Percentiles rank a stretch among this genome's conserved stretches.
phyloP scores from a whole-genome alignment of 2,888 invertebrate genomes.

The Hypsopygia costalis region DNA sequence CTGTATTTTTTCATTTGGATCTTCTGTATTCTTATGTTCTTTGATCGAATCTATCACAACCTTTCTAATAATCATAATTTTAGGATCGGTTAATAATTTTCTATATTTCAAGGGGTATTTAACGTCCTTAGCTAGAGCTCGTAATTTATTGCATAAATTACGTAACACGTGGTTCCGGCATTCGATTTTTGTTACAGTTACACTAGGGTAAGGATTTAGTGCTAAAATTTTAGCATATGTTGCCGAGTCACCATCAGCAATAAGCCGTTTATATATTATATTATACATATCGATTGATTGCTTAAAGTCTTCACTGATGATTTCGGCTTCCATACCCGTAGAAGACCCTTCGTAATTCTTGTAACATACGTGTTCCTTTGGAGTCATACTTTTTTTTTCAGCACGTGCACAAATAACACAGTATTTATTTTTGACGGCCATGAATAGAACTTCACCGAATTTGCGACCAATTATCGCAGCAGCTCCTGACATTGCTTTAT shows the following conservation, averaged over 20 bases:
- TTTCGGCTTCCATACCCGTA: not conserved
- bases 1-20: not conserved
- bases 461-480: not conserved
- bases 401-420: not conserved
- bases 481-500: not conserved
- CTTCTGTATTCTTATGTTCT: slow-evolving; percentile 1
- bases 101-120: slow-evolving; percentile 10
- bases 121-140: slow-evolving; percentile 10
- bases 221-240: slow-evolving; percentile 17
- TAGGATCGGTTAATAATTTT: slow-evolving; percentile 9
- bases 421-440: not conserved
- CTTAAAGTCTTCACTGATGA: slow-evolving; percentile 17
- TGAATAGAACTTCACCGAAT: not conserved
- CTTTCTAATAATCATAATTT: slow-evolving; percentile 10
- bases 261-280: slow-evolving; percentile 15
- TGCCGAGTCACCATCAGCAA: slow-evolving; percentile 13
- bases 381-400: not conserved
- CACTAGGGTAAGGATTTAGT: slow-evolving; percentile 13
- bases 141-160: slow-evolving; percentile 17
- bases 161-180: slow-evolving; percentile 22
- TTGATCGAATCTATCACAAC: slow-evolving; percentile 7
- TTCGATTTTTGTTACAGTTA: slow-evolving; percentile 22
- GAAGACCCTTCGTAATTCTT: not conserved
- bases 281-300: slow-evolving; percentile 15
- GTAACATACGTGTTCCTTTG: not conserved